Evolutionary conservation across 2,113 vertebrate genomes (phyloP).

Genomic region (Cebidichthys violaceus): DNA sequence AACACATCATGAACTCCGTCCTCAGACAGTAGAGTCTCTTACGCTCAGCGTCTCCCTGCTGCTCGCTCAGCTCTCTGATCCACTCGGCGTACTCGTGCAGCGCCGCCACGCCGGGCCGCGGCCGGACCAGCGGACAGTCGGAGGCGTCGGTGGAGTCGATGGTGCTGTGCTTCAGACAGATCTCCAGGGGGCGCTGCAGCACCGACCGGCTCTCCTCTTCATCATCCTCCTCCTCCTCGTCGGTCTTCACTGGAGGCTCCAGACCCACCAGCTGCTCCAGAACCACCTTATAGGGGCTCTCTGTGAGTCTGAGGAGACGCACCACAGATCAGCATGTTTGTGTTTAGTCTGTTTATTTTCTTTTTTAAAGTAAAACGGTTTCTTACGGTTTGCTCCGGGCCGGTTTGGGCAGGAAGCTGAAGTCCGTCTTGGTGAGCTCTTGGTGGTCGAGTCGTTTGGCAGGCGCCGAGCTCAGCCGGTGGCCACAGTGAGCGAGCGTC

Average conservation of each 20-base stretch:
- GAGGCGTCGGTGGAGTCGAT: conserved; percentile 80
- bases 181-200: conserved; percentile 90
- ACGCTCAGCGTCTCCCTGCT: conserved; percentile 79
- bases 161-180: conserved; percentile 90
- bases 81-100: conserved; percentile 93
- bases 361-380: no score
- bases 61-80: conserved; percentile 78
- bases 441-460: conserved; percentile 40
- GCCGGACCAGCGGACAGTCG: conserved; percentile 86
- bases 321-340: no score
- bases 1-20: no score
- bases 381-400: conserved; percentile 85
- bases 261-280: conserved; percentile 88
- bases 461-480: conserved; percentile 65
- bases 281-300: conserved; percentile 91
- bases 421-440: conserved; percentile 50
- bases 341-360: no score
- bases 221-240: conserved; percentile 32
- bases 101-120: conserved; percentile 86
- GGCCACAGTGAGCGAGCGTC: conserved; percentile 88
- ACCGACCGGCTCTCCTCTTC: conserved; percentile 73
- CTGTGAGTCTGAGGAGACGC: conserved; percentile 83
- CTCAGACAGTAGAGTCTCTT: no score
- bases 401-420: conserved; percentile 87
- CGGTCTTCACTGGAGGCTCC: conserved; percentile 58